Evolutionary conservation across 2,113 vertebrate genomes (phyloP), one percentile per base, ranked within the genome.

Genomic region (Egretta garzetta): DNA sequence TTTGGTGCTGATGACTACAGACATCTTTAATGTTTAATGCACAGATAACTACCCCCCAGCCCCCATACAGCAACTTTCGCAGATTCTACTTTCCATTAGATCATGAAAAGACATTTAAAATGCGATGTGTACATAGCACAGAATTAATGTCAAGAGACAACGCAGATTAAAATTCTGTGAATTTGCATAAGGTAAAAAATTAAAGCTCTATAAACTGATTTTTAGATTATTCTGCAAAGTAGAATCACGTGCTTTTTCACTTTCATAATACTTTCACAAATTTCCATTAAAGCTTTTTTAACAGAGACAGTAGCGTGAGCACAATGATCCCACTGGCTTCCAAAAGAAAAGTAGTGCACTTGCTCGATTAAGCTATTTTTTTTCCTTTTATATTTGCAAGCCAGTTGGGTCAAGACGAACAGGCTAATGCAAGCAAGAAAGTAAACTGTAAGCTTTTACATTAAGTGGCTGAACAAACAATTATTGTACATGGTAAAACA

Each of bases 161-260:
- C 3, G 58, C 91, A 93, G 93, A 96, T 94, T 96, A 94, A 97
- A 98, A 97, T 91, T 82, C 73, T 89, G 66, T 95, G 45, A 80
- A 86, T 94, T 93, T 96, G 94, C 27, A 19, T 91, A 92, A 86
- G 60, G 56, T 98, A 96, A 97, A 98, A 98, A 98, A 94, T 74
- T 98, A 98, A 98, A 98, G 98, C 98, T 98, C 81, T 97, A 96
- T 71, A 93, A 98, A 97, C 68, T 92, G 93, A 97, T 96, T 82
- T 97, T 96, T 86, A 96, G 80, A 92, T 98, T 97, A 95, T 93
- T 97, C 90, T 98, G 97, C 97, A 98, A 98, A 98, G 98, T 98
- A 98, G 98, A 97, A 97, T 97, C 97, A 90, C 35, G 1, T 55
- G 86, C 43, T 26, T 70, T 67, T 81, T 75, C 47, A 76, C 94